Conservation (phyloP, 2,888 invertebrate species). For the Proisotoma minuta region DNA sequence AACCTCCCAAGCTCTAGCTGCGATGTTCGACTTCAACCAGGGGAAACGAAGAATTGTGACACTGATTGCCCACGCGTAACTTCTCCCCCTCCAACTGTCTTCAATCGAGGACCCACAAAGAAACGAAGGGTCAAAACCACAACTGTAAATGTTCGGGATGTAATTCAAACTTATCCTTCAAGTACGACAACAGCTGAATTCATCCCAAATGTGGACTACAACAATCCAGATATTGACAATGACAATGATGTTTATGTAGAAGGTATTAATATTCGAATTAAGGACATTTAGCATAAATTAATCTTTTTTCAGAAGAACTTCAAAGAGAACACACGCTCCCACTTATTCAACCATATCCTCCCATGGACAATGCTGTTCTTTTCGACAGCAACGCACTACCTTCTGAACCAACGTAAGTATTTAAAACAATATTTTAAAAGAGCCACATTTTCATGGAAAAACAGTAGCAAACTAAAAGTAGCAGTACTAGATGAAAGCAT, state of each 20-base stretch:
- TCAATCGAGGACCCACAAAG: constrained; percentile 23
- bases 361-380: constrained; percentile 59
- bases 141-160: constrained; percentile 7
- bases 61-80: constrained; percentile 29
- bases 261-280: too few species aligned
- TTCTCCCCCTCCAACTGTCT: constrained; percentile 27
- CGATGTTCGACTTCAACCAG: constrained; percentile 34
- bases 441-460: too few species aligned
- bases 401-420: constrained; percentile 76
- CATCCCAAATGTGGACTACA: neutral
- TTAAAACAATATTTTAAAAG: neutral
- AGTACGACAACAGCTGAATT: constrained; percentile 3
- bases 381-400: constrained; percentile 68
- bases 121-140: constrained; percentile 27
- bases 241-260: constrained; percentile 20
- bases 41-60: constrained; percentile 28
- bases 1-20: constrained; percentile 42
- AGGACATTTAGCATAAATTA: too few species aligned
- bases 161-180: neutral
- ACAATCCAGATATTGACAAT: constrained; percentile 9
- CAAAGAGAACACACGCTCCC: constrained; percentile 61
- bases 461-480: too few species aligned
- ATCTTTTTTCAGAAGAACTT: constrained; percentile 54
- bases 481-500: too few species aligned
- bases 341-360: constrained; percentile 64